A percentile compares a stretch with the other conserved stretches of the same genome.
Evolutionary conservation across 2,797 vertebrate species (phyloP).

Genomic region (Tympanoctomys barrerae): DNA sequence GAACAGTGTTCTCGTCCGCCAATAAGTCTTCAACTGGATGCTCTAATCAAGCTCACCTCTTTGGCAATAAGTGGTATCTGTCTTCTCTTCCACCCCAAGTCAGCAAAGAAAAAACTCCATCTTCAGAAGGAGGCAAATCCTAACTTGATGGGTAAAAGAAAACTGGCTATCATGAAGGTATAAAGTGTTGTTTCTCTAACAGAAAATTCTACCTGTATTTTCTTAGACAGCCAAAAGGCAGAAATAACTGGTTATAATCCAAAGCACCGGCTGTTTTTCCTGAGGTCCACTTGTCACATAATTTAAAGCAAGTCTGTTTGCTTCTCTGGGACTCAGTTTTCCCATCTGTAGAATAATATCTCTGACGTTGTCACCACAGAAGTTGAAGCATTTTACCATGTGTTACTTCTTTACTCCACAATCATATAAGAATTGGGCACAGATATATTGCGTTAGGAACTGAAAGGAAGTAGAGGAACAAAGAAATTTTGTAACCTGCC

Average conservation of each 20-base stretch:
- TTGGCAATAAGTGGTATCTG: constrained; percentile 10
- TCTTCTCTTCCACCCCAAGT: background rate
- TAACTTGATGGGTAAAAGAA: background rate
- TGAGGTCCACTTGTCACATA: background rate
- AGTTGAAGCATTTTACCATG: constrained; percentile 44
- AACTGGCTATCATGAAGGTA: background rate
- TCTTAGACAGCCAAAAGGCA: background rate
- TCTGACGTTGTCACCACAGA: constrained; percentile 53
- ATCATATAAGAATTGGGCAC: background rate
- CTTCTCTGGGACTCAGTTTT: constrained; percentile 66
- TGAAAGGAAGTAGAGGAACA: constrained; percentile 17
- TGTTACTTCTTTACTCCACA: constrained; percentile 26
- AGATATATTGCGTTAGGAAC: constrained; percentile 12
- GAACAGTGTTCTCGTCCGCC: background rate
- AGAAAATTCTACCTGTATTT: background rate
- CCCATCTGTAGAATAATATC: constrained; percentile 55
- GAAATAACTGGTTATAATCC: background rate
- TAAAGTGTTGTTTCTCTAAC: background rate
- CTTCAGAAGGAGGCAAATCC: background rate
- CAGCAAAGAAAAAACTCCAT: background rate
- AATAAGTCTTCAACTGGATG: constrained; percentile 43
- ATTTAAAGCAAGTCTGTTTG: constrained; percentile 32
- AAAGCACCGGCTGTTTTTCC: background rate
- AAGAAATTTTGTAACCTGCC: background rate
- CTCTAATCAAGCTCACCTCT: constrained; percentile 6